Base-by-base conservation (phyloP, 2,113 vertebrate genomes). In the Tympanuchus pallidicinctus region DNA sequence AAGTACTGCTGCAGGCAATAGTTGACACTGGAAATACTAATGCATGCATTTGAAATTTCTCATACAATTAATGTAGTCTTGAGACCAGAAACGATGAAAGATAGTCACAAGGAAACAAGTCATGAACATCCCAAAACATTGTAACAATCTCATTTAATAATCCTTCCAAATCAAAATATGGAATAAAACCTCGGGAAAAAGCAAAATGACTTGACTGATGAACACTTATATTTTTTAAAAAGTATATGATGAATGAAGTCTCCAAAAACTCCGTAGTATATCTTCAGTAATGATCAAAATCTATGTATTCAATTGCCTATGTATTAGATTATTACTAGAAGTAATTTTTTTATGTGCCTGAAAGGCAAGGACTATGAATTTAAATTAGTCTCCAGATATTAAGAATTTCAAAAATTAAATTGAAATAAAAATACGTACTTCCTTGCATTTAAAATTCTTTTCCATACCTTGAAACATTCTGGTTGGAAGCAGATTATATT, bases 11-110 rank as follows among this genome's bases (percentile, higher is more conserved):
- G 52, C 52, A 54, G 52, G 52, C 15, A 30, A 54, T 30, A 54
- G 52, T 54, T 28, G 28, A 15, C 28, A 54, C 27, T 54, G 52
- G 52, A 54, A 54, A 54, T 54, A 54, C 15, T 54, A 54, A 54
- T 32, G 34, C 24, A 57, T 2, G 27, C 7, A 64, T 2, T 75
- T 89, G 42, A 64, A 52, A 27, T 45, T 71, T 45, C 16, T 63
- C 34, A 30, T 30, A 59, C 16, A 59, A n/a, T 6, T 73, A 34
- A 72, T 0, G 0, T 6, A 73, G 21, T 42, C 27, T 52, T 78
- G 45, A 84, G 47, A 88, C 10, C 5, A 82, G 36, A 83, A 93
- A 59, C 4, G 27, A 73, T 8, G 56, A 34, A 80, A 74, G 24
- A 52, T 0, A 47, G 28, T 8, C 43, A 86, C 11, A 90, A 77